These are phyloP conservation scores for Dione juno DNA, from an alignment of 2,888 invertebrate species.

Conservation along the genomic window DNA sequence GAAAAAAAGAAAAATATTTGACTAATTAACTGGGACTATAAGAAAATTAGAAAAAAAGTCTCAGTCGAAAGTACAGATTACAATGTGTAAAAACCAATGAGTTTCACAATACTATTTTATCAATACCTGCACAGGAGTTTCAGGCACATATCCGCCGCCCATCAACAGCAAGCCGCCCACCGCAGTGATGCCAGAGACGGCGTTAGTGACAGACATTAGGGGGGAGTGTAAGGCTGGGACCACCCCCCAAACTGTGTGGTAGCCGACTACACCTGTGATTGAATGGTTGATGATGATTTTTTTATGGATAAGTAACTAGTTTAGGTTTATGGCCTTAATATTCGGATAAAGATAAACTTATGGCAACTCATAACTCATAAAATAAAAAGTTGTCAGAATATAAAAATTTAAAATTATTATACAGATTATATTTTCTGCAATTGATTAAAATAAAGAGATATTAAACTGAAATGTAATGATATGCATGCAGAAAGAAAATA, in stretches of 20 bases:
- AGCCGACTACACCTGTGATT: slow-evolving; percentile 87
- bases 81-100: not conserved
- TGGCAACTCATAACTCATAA: too few relatives aligned
- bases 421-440: too few relatives aligned
- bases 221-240: slow-evolving; percentile 95
- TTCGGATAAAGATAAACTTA: too few relatives aligned
- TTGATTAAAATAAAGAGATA: too few relatives aligned
- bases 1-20: slow-evolving; percentile 48
- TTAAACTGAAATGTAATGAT: too few relatives aligned
- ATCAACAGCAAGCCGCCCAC: slow-evolving; percentile 95
- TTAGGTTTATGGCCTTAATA: too few relatives aligned
- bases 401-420: too few relatives aligned
- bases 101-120: not conserved
- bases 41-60: too few relatives aligned
- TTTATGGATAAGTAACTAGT: too few relatives aligned
- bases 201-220: slow-evolving; percentile 96
- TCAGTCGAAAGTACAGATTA: too few relatives aligned
- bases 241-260: slow-evolving; percentile 96
- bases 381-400: too few relatives aligned
- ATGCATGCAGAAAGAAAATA: too few relatives aligned
- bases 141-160: slow-evolving; percentile 91
- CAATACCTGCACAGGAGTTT: slow-evolving; percentile 88
- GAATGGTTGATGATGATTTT: not conserved
- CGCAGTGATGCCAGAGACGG: slow-evolving; percentile 95
- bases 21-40: not conserved